Percentiles rank a stretch among this genome's conserved stretches.
Evolutionary conservation across 2,888 invertebrate genomes (phyloP).

Genomic region (Acanthoscelides obtectus): DNA sequence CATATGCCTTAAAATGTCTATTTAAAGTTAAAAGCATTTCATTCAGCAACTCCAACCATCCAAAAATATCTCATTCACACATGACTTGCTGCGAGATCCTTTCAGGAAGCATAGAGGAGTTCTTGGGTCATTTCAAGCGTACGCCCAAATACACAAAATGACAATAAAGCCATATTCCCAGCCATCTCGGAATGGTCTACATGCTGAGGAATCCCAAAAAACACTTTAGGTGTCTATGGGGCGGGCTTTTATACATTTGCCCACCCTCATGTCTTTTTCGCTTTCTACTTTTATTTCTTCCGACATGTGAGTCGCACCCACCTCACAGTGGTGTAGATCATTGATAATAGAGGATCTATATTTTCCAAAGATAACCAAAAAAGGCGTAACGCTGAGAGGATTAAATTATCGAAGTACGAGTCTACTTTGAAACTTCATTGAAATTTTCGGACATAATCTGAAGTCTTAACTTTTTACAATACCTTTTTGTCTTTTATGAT

Average conservation of each 20-base stretch:
- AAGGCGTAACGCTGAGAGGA: too few species aligned
- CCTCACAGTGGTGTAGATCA: not conserved
- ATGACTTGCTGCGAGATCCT: not conserved
- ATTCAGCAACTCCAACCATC: not conserved
- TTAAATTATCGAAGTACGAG: too few species aligned
- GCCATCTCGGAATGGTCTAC: not conserved
- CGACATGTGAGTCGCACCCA: conserved; percentile 20
- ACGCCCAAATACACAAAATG: not conserved
- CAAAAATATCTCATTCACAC: not conserved
- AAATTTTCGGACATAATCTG: too few species aligned
- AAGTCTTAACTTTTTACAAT: too few species aligned
- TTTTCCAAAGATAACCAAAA: too few species aligned
- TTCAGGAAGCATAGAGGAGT: not conserved
- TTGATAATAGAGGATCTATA: too few species aligned
- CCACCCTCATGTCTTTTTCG: conserved; percentile 11
- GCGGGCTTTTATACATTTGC: conserved; percentile 11
- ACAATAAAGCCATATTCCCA: not conserved
- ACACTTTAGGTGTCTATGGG: conserved; percentile 16
- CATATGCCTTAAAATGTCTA: too few species aligned
- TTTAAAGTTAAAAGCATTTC: not conserved
- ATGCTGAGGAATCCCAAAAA: conserved; percentile 13
- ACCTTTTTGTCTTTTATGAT: too few species aligned
- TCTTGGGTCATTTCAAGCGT: not conserved
- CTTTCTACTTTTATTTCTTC: conserved; percentile 22
- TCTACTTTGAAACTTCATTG: too few species aligned